Evolutionary conservation across 2,797 vertebrate genomes (phyloP), one percentile per base, ranked within the genome.

Genomic region (Epinephelus malabaricus): DNA sequence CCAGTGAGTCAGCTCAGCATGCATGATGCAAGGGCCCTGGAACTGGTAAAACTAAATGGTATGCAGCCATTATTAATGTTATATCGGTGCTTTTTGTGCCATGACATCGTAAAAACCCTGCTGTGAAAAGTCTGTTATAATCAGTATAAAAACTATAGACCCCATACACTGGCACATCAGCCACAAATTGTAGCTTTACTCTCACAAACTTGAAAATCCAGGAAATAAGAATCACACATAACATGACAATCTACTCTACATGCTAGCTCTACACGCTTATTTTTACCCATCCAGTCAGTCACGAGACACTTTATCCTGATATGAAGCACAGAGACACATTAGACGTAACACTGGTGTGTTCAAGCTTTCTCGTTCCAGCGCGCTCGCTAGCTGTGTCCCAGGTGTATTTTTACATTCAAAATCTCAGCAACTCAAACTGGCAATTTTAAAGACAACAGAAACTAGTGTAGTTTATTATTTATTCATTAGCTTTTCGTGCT

Each of bases 401-500:
- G 61, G 73, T 85, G 80, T 85, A 69, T 85, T 76, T 82, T 77
- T 53, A 79, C 51, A 69, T 81, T 21, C 47, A 56, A 74, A 79
- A 74, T 81, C 60, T 69, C 75, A 12, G 53, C 78, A 83, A 61
- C 80, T 86, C 60, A 86, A 87, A 86, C 55, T n/a, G 59, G 56
- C 74, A 82, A 73, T 82, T 83, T 81, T 76, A 64, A 85, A 73
- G 78, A 88, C 51, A 79, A 78, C 15, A 34, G 72, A 84, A 78
- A 79, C 23, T 27, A n/a, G 46, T 82, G 67, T 81, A 60, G 79
- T 81, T 84, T 75, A 78, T 85, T 71, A 83, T 89, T 82, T 83
- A 88, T 92, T 75, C 78, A 80, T 78, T 76, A 60, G 62, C 73
- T 65, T 81, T 64, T 74, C 60, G 10, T 49, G 34, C 60, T 56